Evolutionary conservation across 2,113 vertebrate species (phyloP), one percentile per base, ranked within the genome.

Genomic region (Centrocercus urophasianus): DNA sequence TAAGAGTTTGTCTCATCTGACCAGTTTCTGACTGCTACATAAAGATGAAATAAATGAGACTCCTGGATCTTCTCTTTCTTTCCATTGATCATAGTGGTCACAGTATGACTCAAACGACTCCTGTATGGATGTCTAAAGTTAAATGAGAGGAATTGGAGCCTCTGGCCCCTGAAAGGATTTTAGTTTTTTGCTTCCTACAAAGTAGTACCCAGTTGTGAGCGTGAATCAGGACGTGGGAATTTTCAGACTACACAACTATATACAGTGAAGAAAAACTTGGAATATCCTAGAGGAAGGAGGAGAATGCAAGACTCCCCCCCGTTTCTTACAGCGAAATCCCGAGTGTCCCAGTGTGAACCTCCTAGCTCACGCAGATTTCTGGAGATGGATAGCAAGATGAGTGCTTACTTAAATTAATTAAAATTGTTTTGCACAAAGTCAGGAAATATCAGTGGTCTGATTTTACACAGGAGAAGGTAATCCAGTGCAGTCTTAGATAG

Each of bases 51-150:
- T 73, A 84, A 82, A 83, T 59, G 4, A 2, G 16, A 28, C 13
- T 73, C 27, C 40, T 93, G 54, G 45, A 91, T n/a, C 11, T 57
- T 12, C 10, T 85, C 10, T 85, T 45, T 59, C 43, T 78, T 82
- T 90, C 57, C 36, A 60, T 22, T 73, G 74, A 66, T 89, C 95
- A 40, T 81, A 57, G 32, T 9, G 18, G 89, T 70, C 47, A 66
- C 36, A 54, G 13, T 3, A 11, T 61, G 63, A 61, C 27, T 77
- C 30, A 70, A 11, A 86, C 42, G 24, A 40, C 56, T 69, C 60
- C 18, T 70, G 79, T 59, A 59, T 16, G n/a, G 63, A 43, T 6
- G 36, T 32, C 40, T 88, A 28, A 63, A 92, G 16, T 56, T 78
- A 63, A 36, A 1, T 69, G 73, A 64, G 43, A 72, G 45, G 30